Base-by-base conservation (phyloP, 1,140 invertebrate species). In the Calliopsis andreniformis region DNA sequence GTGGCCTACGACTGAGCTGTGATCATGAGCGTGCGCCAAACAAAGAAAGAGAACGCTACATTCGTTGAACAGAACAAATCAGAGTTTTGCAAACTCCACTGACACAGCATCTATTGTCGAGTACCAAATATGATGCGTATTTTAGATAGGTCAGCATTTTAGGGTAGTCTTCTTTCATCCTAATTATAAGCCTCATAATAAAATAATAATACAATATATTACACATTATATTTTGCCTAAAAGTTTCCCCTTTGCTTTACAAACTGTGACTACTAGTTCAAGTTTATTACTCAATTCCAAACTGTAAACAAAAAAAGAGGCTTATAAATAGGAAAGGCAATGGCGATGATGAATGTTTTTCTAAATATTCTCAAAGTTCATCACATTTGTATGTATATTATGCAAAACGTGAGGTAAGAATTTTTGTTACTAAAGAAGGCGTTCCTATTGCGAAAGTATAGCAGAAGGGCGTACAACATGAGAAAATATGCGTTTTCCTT, bases 1-100 rank as follows among this genome's bases (percentile, higher is more conserved):
- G 88, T 91, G 91, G 91, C 90, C 91, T 92, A 90, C 91, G 87
- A 89, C 90, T 92, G 90, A 91, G 88, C 91, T 90, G 91, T 89
- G 91, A 92, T 90, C 90, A 90, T 91, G 91, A 90, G 89, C 85
- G 90, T 91, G 89, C 86, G 87, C 90, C 91, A 91, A 92, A 90
- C 87, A 92, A 92, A 89, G 88, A 92, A 91, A 91, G 88, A 90
- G 89, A 91, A 89, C 84, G 87, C 89, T 89, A 90, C 90, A 89
- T 88, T 88, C 88, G 87, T 91, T 90, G 88, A 89, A 91, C 88
- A 88, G 88, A 89, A 90, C 82, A 87, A 89, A 90, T 88, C 88
- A 84, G 89, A 91, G 89, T 89, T 91, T 88, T 85, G 81, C 82
- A 87, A 91, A 89, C 88, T 89, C 84, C 64, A 85, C 87, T 89